Conservation (phyloP, 2,888 invertebrate species). For the Limnephilus marmoratus region DNA sequence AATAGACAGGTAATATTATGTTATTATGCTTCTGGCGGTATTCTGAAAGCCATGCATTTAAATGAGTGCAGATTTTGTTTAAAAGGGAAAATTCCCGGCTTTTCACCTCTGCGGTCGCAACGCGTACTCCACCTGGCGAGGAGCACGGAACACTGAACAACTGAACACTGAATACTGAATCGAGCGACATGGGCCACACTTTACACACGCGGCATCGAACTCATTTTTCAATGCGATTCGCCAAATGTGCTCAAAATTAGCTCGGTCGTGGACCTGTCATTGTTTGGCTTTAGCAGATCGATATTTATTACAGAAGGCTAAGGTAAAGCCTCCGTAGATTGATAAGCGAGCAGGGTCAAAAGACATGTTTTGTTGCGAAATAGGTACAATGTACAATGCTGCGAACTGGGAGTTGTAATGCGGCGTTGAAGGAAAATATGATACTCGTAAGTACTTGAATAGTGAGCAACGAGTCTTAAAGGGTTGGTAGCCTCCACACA, state of each 20-base stretch:
- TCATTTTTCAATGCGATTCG: conserved; percentile 49
- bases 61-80: not conserved
- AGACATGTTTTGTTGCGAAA: not conserved
- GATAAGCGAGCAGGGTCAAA: not conserved
- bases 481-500: no score
- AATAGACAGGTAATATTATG: not conserved
- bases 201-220: conserved; percentile 47
- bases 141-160: conserved; percentile 55
- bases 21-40: not conserved
- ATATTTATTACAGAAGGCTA: not conserved
- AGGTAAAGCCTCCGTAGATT: not conserved
- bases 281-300: conserved; percentile 30
- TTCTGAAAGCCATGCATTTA: not conserved
- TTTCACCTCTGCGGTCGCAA: conserved; percentile 14
- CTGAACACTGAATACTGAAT: conserved; percentile 30
- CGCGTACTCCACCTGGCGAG: conserved; percentile 58
- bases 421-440: no score
- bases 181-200: conserved; percentile 35
- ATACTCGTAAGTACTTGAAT: no score
- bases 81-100: conserved; percentile 36
- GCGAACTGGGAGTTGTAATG: not conserved
- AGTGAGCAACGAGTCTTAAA: no score
- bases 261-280: conserved; percentile 42
- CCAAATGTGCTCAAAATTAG: conserved; percentile 50
- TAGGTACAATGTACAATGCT: not conserved